These are phyloP conservation scores for Ranitomeya variabilis DNA, from an alignment of 2,113 vertebrate genomes.

Conservation along the genomic window DNA sequence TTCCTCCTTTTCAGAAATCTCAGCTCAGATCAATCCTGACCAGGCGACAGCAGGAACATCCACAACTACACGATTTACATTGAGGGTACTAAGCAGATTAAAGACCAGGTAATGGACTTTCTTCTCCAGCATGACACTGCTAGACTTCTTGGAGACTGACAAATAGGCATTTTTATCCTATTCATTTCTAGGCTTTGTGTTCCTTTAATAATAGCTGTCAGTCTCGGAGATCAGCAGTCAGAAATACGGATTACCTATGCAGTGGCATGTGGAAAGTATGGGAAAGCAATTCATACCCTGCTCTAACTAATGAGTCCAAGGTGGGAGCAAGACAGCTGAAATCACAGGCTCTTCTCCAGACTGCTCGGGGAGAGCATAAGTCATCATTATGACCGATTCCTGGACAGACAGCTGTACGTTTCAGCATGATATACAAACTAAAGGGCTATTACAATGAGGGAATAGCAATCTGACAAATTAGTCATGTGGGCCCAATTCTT, in stretches of 20 bases:
- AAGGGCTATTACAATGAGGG: constrained; percentile 8
- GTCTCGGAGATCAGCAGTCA: not conserved
- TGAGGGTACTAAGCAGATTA: no score
- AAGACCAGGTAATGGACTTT: no score
- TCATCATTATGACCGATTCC: constrained; percentile 8
- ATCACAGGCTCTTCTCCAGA: not conserved
- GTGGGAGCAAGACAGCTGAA: not conserved
- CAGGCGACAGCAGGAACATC: no score
- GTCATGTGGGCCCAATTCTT: not conserved
- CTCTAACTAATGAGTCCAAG: not conserved
- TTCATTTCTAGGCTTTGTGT: not conserved
- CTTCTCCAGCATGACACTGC: not conserved
- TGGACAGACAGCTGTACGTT: not conserved
- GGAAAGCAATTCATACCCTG: not conserved
- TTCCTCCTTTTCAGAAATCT: no score
- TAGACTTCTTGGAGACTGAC: not conserved
- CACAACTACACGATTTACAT: no score
- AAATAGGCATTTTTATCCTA: not conserved
- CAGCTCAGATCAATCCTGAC: no score
- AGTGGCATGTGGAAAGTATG: not conserved
- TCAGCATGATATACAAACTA: constrained; percentile 5
- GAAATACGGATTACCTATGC: constrained; percentile 18
- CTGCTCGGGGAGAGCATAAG: constrained; percentile 1
- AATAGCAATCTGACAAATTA: constrained; percentile 18
- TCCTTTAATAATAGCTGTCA: not conserved